Base-by-base conservation (phyloP, 2,113 vertebrate genomes). In the Psephotus haematonotus region DNA sequence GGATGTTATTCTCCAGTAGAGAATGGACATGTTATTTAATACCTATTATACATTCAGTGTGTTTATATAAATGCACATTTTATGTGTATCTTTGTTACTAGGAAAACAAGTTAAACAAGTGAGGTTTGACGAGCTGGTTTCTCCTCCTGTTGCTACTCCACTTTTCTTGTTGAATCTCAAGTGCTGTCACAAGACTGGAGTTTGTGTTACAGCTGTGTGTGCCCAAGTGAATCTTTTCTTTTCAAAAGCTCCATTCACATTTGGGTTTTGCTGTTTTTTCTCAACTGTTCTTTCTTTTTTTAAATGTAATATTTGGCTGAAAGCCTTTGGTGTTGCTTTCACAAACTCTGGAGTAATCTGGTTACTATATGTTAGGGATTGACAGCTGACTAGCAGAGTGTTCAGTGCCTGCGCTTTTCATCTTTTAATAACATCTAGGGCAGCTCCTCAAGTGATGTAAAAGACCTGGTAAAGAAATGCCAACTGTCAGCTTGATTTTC, bases 401-500 rank as follows among this genome's bases (percentile, higher is more conserved):
- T 87, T 88, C 69, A 62, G 69, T 46, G 80, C 7, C 35, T 89
- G 28, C 72, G 77, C 83, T 87, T 97, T 95, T 94, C 81, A 86
- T 72, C 86, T 93, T 85, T 39, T 91, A 93, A 72, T 87, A 92
- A 49, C 55, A 89, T 77, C 59, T 88, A 87, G 33, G 37, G 67
- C 83, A 89, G 91, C 44, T 95, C 31, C 52, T 82, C 44, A 69
- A 96, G 70, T 96, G 86, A 85, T 93, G 77, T 89, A 65, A 95
- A 91, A 83, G 82, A 89, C 65, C 67, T 93, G 89, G 57, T 91
- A 89, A 90, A 96, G 92, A 96, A 96, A 97, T 91, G 81, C 91
- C 91, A 94, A 9, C 92, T 96, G 93, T 97, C 96, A 94, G 81
- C 83, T 95, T 93, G 86, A 92, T 94, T 93, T 96, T 93, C 7